Conservation (phyloP, 1,140 invertebrate genomes). For the Apolygus lucorum region DNA sequence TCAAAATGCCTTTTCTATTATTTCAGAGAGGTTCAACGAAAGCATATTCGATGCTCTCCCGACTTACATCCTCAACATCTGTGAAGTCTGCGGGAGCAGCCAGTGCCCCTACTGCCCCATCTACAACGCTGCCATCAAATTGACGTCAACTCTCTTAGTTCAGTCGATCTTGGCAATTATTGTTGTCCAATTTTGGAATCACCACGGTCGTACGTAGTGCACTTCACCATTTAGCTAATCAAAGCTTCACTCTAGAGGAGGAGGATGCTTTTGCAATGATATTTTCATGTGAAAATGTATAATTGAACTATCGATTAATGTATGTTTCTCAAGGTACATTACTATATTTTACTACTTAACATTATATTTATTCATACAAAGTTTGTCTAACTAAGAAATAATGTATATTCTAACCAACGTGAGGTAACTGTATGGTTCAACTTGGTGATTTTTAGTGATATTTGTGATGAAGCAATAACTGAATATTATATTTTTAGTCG, state of each 20-base stretch:
- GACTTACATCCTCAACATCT: constrained; percentile 86
- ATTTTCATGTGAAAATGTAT: not conserved
- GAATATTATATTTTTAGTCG: not conserved
- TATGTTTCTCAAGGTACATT: not conserved
- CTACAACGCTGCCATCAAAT: constrained; percentile 56
- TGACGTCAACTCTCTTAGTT: not conserved
- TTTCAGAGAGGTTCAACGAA: constrained; percentile 89
- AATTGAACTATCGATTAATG: not conserved
- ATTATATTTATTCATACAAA: not conserved
- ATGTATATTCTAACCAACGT: not conserved
- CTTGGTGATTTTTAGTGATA: not conserved
- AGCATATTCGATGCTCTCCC: constrained; percentile 83
- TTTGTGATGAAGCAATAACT: not conserved
- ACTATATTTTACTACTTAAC: not conserved
- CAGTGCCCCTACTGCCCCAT: constrained; percentile 95
- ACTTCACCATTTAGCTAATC: too few species aligned
- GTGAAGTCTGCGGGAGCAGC: constrained; percentile 95
- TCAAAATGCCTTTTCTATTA: constrained; percentile 1
- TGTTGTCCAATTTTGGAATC: not conserved
- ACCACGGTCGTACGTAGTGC: too few species aligned
- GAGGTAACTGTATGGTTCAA: not conserved
- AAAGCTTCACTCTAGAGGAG: not conserved
- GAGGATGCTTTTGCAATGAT: not conserved
- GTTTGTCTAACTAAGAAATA: not conserved
- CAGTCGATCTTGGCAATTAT: not conserved